Evolutionary conservation across 2,888 invertebrate genomes (phyloP).

Genomic region (Drosophila pseudotakahashii): DNA sequence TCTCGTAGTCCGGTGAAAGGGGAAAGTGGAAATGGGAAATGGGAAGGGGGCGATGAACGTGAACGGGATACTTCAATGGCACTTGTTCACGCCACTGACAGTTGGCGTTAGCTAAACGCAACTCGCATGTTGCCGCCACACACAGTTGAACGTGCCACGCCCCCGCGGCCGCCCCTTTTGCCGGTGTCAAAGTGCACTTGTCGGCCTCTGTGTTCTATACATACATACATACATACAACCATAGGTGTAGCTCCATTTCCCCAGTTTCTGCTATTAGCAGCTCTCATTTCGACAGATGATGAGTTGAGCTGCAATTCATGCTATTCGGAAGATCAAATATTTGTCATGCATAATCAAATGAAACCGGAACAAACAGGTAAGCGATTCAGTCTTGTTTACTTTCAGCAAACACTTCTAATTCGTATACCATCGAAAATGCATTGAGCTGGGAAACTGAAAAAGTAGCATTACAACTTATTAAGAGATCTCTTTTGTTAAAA

Average conservation of each 20-base stretch:
- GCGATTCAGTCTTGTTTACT: constrained; percentile 4
- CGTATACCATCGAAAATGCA: background rate
- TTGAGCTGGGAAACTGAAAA: no score
- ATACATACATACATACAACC: background rate
- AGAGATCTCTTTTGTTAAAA: no score
- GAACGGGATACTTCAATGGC: constrained; percentile 47
- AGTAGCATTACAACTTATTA: no score
- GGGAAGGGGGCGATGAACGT: constrained; percentile 14
- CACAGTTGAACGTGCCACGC: constrained; percentile 8
- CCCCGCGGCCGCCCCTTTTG: constrained; percentile 8
- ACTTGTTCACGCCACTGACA: constrained; percentile 63
- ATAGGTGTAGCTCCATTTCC: constrained; percentile 15
- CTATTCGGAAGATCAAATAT: constrained; percentile 7
- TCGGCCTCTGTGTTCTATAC: constrained; percentile 29
- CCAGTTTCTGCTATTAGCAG: constrained; percentile 37
- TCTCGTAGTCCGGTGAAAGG: constrained; percentile 21
- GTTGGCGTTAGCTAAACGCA: constrained; percentile 51
- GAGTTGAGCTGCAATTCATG: constrained; percentile 41
- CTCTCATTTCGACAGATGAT: constrained; percentile 47
- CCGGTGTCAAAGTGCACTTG: constrained; percentile 59
- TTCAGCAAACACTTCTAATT: background rate
- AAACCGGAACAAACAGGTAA: constrained; percentile 2
- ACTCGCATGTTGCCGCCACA: constrained; percentile 28
- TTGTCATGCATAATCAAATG: constrained; percentile 8
- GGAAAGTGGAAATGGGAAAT: background rate